Evolutionary conservation across 2,113 vertebrate genomes (phyloP), one percentile per base, ranked within the genome.

Genomic region (Scartelaos histophorus): DNA sequence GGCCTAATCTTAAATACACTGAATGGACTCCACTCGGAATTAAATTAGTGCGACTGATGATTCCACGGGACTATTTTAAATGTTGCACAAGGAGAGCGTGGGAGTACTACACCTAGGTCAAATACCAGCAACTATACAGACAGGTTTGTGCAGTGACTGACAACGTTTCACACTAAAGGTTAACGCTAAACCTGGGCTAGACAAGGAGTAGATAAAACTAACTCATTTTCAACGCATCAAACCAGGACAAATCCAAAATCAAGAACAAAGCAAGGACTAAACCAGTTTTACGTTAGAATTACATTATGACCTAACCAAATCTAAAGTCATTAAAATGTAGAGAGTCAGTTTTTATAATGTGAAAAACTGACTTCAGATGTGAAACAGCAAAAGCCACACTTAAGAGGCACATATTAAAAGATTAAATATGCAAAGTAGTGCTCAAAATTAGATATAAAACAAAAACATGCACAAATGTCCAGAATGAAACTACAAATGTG

Each of bases 31-130:
- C 45, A 38, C 47, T 73, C 49, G 72, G 54, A 82, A 81, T 84
- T 69, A 70, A 83, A 73, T 72, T 65, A 76, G 19, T n/a, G 70
- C 75, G 75, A 84, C 45, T 81, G 65, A 80, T 75, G 75, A 81
- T 53, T 64, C 80, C 80, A 71, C 80, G 76, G 76, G 70, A 80
- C 57, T 24, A 4, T 69, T 73, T 45, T 21, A 29, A 74, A 49
- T 0, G 16, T 29, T 58, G 45, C 12, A 22, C 5, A 46, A 47
- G 56, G n/a, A 17, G 49, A 78, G 38, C 71, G 21, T 60, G 53
- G 67, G 67, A 80, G 49, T 16, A 21, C 25, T 19, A 3, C 21
- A 68, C 35, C 16, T 34, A 21, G 21, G 43, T 82, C 72, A 70
- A 45, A 21, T 67, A 10, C 13, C 15, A 57, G 45, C 65, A 25